Percentiles rank a stretch among this genome's conserved stretches.
These are phyloP conservation scores for Philopedon plagiatum DNA, from an alignment of 2,888 invertebrate genomes.

Conservation along the genomic window DNA sequence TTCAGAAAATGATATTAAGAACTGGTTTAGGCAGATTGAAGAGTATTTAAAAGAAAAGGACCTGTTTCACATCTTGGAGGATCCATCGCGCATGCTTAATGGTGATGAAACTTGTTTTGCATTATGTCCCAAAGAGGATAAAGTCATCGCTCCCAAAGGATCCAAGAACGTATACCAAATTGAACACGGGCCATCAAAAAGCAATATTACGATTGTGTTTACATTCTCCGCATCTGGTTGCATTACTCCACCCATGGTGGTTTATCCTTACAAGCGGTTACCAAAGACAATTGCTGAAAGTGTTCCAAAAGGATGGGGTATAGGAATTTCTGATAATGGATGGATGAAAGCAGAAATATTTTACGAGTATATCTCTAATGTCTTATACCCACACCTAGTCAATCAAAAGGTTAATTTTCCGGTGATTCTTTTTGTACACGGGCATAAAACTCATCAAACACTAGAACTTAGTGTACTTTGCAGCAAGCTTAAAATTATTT, in stretches of 20 bases:
- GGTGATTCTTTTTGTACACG: slow-evolving; percentile 62
- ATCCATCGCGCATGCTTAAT: slow-evolving; percentile 60
- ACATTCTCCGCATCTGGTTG: slow-evolving; percentile 35
- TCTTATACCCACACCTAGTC: slow-evolving; percentile 61
- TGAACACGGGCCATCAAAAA: slow-evolving; percentile 36
- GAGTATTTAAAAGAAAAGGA: slow-evolving; percentile 49
- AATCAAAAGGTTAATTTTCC: slow-evolving; percentile 56
- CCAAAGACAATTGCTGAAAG: slow-evolving; percentile 4
- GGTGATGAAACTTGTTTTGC: slow-evolving; percentile 62
- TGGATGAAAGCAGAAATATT: slow-evolving; percentile 60
- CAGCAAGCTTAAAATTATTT: slow-evolving; percentile 45
- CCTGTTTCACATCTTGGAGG: slow-evolving; percentile 52
- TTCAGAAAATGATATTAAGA: slow-evolving; percentile 27
- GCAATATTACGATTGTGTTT: slow-evolving; percentile 50
- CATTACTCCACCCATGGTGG: slow-evolving; percentile 24
- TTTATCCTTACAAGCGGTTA: slow-evolving; percentile 40
- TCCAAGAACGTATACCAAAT: slow-evolving; percentile 49
- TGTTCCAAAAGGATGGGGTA: slow-evolving; percentile 43
- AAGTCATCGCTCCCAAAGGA: slow-evolving; percentile 48
- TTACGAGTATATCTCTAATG: slow-evolving; percentile 60
- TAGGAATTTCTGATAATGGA: slow-evolving; percentile 22
- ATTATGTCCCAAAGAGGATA: slow-evolving; percentile 58
- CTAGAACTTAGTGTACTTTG: slow-evolving; percentile 34
- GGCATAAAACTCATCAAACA: slow-evolving; percentile 47
- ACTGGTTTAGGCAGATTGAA: slow-evolving; percentile 56